phyloP scores from a whole-genome alignment of 1,140 invertebrate species.

The Homarus americanus region DNA sequence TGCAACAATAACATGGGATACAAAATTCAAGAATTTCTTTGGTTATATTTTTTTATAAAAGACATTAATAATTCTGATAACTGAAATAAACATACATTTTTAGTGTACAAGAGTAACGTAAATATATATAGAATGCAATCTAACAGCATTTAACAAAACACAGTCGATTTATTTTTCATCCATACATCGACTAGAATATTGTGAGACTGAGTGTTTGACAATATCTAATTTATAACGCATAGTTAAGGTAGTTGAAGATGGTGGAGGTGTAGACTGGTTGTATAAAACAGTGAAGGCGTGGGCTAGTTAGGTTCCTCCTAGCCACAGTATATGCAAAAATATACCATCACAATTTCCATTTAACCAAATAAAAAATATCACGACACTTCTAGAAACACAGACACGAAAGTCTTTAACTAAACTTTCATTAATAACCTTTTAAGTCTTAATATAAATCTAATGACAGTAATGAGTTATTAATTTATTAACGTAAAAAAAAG shows the following conservation, averaged over 20 bases:
- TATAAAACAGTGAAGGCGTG: constrained; percentile 18
- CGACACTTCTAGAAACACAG: neutral
- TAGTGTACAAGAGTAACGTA: neutral
- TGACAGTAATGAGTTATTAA: too few relatives aligned
- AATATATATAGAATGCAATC: constrained; percentile 1
- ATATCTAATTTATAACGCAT: neutral
- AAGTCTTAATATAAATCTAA: too few relatives aligned
- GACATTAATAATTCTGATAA: constrained; percentile 9
- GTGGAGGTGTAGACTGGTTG: neutral
- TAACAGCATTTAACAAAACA: constrained; percentile 13
- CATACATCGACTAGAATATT: constrained; percentile 35
- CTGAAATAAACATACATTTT: constrained; percentile 30
- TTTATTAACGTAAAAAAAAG: too few relatives aligned
- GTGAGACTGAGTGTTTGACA: neutral
- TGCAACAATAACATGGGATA: constrained; percentile 24
- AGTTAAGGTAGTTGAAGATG: neutral
- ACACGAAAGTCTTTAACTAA: too few relatives aligned
- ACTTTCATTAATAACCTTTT: too few relatives aligned
- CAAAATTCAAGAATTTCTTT: constrained; percentile 1
- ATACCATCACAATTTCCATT: neutral
- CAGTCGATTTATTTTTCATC: neutral
- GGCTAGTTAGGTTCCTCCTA: neutral
- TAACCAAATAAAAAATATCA: neutral
- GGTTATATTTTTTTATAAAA: neutral
- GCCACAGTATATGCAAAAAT: neutral